These are phyloP conservation scores for Holothuria scabra DNA, from an alignment of 53 echinoderm and acorn worm species.

Conservation along the genomic window DNA sequence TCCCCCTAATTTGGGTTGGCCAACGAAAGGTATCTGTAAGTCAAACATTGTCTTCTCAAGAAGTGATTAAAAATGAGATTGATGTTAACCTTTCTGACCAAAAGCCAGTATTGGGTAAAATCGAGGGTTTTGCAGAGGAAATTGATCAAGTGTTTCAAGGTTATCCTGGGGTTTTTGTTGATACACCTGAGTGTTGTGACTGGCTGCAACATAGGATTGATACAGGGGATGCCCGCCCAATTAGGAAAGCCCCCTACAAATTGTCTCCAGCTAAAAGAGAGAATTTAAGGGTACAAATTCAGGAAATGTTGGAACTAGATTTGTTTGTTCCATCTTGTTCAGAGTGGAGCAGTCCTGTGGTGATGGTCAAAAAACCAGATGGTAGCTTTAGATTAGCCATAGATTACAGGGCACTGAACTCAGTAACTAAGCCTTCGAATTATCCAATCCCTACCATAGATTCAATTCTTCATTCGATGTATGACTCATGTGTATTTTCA, in stretches of 20 bases:
- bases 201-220: not conserved
- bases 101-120: too few species aligned
- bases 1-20: too few species aligned
- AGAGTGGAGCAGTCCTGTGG: conserved; percentile 54
- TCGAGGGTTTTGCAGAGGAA: too few species aligned
- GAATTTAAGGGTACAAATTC: not conserved
- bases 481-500: too few species aligned
- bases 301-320: conserved; percentile 17
- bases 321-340: conserved; percentile 49
- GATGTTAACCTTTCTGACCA: too few species aligned
- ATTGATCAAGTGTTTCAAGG: not conserved
- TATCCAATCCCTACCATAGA: conserved; percentile 19
- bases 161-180: too few species aligned
- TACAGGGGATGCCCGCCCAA: not conserved
- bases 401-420: conserved; percentile 57
- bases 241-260: conserved; percentile 7
- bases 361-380: too few species aligned
- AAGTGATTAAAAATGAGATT: too few species aligned
- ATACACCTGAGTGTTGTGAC: conserved; percentile 9
- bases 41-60: too few species aligned
- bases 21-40: too few species aligned
- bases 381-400: conserved; percentile 53
- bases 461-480: conserved; percentile 12
- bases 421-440: conserved; percentile 56
- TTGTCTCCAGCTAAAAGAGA: not conserved